Conservation (phyloP, 2,888 invertebrate genomes). For the Papilio elwesi region DNA sequence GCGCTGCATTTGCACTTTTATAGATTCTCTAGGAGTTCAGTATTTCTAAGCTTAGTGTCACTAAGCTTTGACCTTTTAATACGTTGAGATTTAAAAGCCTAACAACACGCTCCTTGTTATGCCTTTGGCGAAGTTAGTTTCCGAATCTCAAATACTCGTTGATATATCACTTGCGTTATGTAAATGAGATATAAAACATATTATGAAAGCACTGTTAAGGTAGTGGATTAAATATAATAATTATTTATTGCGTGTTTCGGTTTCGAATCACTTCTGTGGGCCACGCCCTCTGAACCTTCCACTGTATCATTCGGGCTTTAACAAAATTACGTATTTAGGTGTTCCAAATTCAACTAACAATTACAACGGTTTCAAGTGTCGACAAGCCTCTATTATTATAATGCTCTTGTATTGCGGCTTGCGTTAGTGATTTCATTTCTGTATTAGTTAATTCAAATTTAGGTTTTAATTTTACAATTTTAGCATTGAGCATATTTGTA, state of each 20-base stretch:
- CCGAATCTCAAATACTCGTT: neutral
- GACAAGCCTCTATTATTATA: conserved; percentile 63
- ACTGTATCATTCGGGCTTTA: conserved; percentile 34
- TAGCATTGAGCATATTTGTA: neutral
- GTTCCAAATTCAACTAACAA: conserved; percentile 64
- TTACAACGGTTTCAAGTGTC: conserved; percentile 53
- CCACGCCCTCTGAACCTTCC: conserved; percentile 28
- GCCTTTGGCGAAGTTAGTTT: too few species aligned
- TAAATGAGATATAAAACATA: neutral
- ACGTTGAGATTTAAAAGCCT: too few species aligned
- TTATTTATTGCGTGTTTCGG: conserved; percentile 18
- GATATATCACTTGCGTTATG: neutral
- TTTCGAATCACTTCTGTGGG: conserved; percentile 16
- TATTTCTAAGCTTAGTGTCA: too few species aligned
- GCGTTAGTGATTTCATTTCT: conserved; percentile 46
- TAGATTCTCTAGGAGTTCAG: too few species aligned
- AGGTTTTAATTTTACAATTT: neutral
- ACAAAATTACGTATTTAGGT: conserved; percentile 58
- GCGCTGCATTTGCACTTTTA: too few species aligned
- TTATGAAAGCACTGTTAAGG: conserved; percentile 22
- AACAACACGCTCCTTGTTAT: too few species aligned
- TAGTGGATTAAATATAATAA: conserved; percentile 13
- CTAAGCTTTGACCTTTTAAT: too few species aligned
- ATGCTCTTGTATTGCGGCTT: conserved; percentile 47
- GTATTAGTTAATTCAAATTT: neutral